Evolutionary conservation across 2,888 invertebrate genomes (phyloP).

Genomic region (Drosophila sordidula): DNA sequence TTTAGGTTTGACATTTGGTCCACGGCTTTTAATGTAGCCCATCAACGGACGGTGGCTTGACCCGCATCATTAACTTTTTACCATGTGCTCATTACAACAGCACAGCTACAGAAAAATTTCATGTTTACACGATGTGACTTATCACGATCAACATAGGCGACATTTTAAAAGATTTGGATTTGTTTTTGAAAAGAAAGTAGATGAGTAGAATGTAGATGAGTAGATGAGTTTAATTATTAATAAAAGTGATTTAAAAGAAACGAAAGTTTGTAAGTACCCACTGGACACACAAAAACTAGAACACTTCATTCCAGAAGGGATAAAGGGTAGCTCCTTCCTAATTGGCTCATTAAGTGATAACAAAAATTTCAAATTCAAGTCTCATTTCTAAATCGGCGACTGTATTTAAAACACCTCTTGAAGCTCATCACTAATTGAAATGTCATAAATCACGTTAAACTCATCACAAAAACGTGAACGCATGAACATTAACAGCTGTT

Average conservation of each 20-base stretch:
- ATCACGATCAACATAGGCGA: constrained; percentile 15
- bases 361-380: neutral
- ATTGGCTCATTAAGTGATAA: neutral
- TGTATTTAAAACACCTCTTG: neutral
- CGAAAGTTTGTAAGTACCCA: too few relatives aligned
- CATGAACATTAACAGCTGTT: constrained; percentile 54
- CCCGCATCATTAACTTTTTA: constrained; percentile 77
- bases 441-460: constrained; percentile 14
- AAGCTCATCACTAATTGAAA: constrained; percentile 3
- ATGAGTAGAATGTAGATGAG: too few relatives aligned
- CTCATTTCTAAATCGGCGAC: neutral
- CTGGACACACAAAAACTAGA: too few relatives aligned
- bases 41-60: constrained; percentile 51
- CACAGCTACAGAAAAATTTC: constrained; percentile 10
- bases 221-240: too few relatives aligned
- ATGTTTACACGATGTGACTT: constrained; percentile 47
- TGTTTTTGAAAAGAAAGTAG: too few relatives aligned
- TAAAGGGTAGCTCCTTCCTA: neutral
- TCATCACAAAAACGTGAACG: constrained; percentile 41
- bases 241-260: too few relatives aligned
- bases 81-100: constrained; percentile 55
- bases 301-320: too few relatives aligned
- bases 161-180: neutral
- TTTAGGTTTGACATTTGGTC: constrained; percentile 74
- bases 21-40: constrained; percentile 59